Conservation (phyloP, 2,888 invertebrate genomes). For the Rotaria macrura region DNA sequence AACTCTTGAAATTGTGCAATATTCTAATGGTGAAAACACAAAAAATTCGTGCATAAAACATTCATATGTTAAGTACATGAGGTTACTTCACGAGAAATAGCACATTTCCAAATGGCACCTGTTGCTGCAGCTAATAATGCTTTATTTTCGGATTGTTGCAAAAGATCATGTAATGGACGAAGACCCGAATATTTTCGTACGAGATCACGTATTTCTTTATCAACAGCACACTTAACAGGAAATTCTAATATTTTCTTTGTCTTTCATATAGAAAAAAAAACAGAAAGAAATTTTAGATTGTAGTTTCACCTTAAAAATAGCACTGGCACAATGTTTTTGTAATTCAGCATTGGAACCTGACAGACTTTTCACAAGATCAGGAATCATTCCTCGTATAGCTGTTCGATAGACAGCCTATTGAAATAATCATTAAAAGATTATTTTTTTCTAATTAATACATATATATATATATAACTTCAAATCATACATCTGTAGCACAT, state of each 20-base stretch:
- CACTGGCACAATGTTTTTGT: conserved; percentile 75
- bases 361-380: conserved; percentile 71
- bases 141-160: conserved; percentile 60
- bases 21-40: conserved; percentile 53
- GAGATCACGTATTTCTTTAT: conserved; percentile 62
- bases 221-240: conserved; percentile 50
- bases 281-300: background rate
- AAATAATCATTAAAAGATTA: background rate
- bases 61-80: background rate
- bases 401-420: conserved; percentile 53
- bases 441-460: background rate
- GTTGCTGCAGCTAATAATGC: conserved; percentile 69
- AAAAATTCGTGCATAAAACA: background rate
- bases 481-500: conserved; percentile 57
- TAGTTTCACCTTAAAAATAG: conserved; percentile 63
- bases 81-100: conserved; percentile 55
- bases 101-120: conserved; percentile 87
- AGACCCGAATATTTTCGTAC: conserved; percentile 76
- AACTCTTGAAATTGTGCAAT: conserved; percentile 66
- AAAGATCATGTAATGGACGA: conserved; percentile 68
- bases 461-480: background rate
- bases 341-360: conserved; percentile 61
- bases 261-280: no score
- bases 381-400: conserved; percentile 76
- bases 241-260: no score